Evolutionary conservation across 2,797 vertebrate genomes (phyloP), one percentile per base, ranked within the genome.

Genomic region (Onychomys leucogaster): DNA sequence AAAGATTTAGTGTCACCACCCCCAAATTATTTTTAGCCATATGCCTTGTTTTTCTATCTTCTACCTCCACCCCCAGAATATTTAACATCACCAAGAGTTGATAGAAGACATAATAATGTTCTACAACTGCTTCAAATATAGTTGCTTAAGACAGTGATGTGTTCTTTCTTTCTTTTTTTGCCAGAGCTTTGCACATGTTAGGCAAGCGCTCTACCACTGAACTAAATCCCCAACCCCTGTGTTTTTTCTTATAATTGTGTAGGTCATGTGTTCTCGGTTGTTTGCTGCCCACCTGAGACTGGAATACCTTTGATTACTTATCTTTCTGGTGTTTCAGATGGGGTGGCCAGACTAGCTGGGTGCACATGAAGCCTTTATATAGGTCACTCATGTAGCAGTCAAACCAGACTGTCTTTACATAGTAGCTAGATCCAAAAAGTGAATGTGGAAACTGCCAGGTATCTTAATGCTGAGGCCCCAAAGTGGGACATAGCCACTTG

Each of bases 1-100:
- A 93, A 80, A 94, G 46, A n/a, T 87, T 95, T 93, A 85, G 84
- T 82, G 61, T 86, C 52, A 80, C 34, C 19, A 57, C 75, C 27
- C 65, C 29, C 52, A 52, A 86, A 83, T 80, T 94, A 7, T 65
- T 93, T 88, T 91, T 93, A 84, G 52, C 85, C 27, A 59, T 55
- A 25, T 85, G 37, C 52, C 76, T 75, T 91, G 77, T 75, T 94
- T 92, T 49, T 4, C 23, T 71, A 0, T 76, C 73, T 41, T 21
- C 37, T 8, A 23, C 3, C 17, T 69, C 13, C 2, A 41, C 29
- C 37, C 6, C n/a, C 71, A 14, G 23, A 75, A 80, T 90, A 89
- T 80, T 91, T 94, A 87, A 32, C 41, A 69, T 41, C 32, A 43
- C 76, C 67, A 4, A 89, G 89, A 82, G 41, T 96, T 87, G 34